A percentile compares a stretch with the other conserved stretches of the same genome.
phyloP scores from a whole-genome alignment of 2,113 vertebrate species.

The Corythaixoides concolor region DNA sequence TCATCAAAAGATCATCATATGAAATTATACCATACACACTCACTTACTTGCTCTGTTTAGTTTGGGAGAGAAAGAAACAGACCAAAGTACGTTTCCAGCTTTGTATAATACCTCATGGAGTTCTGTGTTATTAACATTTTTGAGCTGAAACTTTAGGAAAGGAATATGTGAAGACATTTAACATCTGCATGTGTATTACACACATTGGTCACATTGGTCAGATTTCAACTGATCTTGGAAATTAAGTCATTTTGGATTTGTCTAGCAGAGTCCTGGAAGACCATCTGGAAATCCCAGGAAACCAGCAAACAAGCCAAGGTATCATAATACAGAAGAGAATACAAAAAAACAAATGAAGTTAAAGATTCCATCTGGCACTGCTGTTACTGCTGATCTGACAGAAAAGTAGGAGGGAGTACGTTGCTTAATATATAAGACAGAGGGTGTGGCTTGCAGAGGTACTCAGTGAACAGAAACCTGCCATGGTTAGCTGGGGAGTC shows the following conservation, averaged over 20 bases:
- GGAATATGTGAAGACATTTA: not conserved
- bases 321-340: not conserved
- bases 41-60: not conserved
- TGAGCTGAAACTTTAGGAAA: not conserved
- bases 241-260: not conserved
- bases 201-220: not conserved
- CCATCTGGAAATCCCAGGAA: not conserved
- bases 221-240: not conserved
- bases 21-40: not conserved
- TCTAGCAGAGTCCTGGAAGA: not conserved
- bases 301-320: not conserved
- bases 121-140: not conserved
- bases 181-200: not conserved
- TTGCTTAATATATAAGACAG: not conserved
- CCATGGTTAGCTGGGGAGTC: fast-evolving
- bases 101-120: not conserved
- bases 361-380: not conserved
- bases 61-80: not conserved
- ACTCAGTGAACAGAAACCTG: not conserved
- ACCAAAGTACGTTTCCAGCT: not conserved
- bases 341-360: not conserved
- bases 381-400: not conserved
- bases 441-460: not conserved
- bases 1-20: not conserved
- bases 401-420: not conserved